Evolutionary conservation across 2,797 vertebrate species (phyloP).

Genomic region (Chaunax sp.): DNA sequence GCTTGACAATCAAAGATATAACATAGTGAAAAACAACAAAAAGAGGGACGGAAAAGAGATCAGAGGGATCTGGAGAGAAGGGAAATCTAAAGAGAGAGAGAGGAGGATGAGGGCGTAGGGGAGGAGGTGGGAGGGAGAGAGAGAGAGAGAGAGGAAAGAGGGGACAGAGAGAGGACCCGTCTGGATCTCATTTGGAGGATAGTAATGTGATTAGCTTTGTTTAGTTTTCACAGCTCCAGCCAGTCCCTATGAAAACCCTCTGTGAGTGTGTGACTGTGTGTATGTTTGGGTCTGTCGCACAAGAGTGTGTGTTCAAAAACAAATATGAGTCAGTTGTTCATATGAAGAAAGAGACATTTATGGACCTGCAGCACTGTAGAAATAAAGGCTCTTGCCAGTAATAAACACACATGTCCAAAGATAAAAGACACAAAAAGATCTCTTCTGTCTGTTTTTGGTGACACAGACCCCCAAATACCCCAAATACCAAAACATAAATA

Average conservation of each 20-base stretch:
- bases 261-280: slow-evolving; percentile 23
- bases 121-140: background rate
- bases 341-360: background rate
- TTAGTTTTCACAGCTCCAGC: slow-evolving; percentile 86
- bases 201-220: slow-evolving; percentile 87
- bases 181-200: slow-evolving; percentile 85
- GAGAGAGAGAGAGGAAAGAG: slow-evolving; percentile 1
- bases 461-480: too few species aligned
- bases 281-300: background rate
- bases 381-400: too few species aligned
- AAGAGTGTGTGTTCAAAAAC: too few species aligned
- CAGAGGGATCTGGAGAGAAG: slow-evolving; percentile 8
- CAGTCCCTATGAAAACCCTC: slow-evolving; percentile 72
- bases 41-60: slow-evolving; percentile 9
- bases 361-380: too few species aligned
- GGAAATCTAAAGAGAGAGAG: slow-evolving; percentile 1
- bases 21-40: slow-evolving; percentile 36
- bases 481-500: too few species aligned
- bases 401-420: too few species aligned
- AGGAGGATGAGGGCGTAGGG: background rate
- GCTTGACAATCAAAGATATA: slow-evolving; percentile 61
- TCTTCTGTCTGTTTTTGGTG: too few species aligned
- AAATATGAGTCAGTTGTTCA: background rate
- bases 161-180: slow-evolving; percentile 52
- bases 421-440: too few species aligned